Evolutionary conservation across 35 echinoderm and acorn worm genomes (phyloP), one percentile per base, ranked within the genome.

Genomic region (Heliocidaris tuberculata): DNA sequence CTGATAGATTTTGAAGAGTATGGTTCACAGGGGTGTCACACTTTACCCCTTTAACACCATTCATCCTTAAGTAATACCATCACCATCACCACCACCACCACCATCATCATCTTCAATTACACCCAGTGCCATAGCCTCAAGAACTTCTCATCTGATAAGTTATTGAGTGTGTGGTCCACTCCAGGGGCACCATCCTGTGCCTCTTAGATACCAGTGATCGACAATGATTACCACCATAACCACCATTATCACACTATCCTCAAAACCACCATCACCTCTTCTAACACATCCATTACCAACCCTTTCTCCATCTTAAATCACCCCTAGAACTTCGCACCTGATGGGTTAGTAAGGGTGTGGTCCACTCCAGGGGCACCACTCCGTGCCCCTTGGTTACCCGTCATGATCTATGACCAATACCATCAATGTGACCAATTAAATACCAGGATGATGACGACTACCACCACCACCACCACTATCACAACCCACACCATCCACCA

Each of bases 381-480:
- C 71, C 94, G 95, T 19, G 56, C 30, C 24, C 92, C 95, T 4
- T 93, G 47, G 7, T 65, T 71, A 11, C 61, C 96, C n/a, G 70
- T 88, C 32, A 94, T 61, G 30, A 89, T 86, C 1, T 32, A 59
- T 15, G 97, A 47, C 97, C 85, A 85, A 97, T 56, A 29, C 97
- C 96, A 96, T 98, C 97, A 11, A 0, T 86, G n/a, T 86, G n/a
- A 85, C 71, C 93, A 85, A n/a, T n/a, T n/a, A n/a, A n/a, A n/a
- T n/a, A n/a, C n/a, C n/a, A n/a, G n/a, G n/a, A n/a, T n/a, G n/a
- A n/a, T n/a, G n/a, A n/a, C n/a, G n/a, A n/a, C n/a, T n/a, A n/a
- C 29, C 48, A 59, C 47, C 92, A 4, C 59, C 92, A 31, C 32
- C 3, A 31, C 70, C 61, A 7, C 12, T 27, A 1, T 85, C 24